Base-by-base conservation (phyloP, 2,797 vertebrate genomes). In the Pipistrellus pygmaeus region DNA sequence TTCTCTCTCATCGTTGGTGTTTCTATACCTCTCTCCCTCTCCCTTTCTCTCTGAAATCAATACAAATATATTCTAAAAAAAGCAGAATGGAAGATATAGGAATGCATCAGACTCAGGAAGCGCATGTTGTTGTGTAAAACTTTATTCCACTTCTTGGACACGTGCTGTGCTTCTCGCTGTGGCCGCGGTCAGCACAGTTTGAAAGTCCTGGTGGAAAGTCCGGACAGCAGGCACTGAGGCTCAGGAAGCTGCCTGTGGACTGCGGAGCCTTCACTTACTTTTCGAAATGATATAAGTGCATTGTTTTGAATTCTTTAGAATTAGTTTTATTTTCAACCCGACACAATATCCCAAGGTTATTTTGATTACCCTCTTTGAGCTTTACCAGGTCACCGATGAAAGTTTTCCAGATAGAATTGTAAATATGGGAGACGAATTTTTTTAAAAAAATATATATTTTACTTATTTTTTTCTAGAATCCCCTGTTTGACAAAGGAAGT, bases 291-390 rank as follows among this genome's bases (percentile, higher is more conserved):
- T 55, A n/a, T 46, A 72, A 71, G 51, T 46, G 10, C 27, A 20
- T 91, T 82, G 68, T 85, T 94, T 38, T 18, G 25, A 91, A 60
- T 85, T 94, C 51, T 71, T 95, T 84, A 38, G 68, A 76, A 88
- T 88, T 87, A 85, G 91, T 71, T 96, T 87, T 51, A 64, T 76
- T 88, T 55, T 48, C 60, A 80, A 14, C 38, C 46, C 6, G 38
- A 51, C 51, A 73, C 55, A 35, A 18, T 73, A 21, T 62, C 71
- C 71, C 21, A 32, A 91, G 84, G 71, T 95, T 30, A 88, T 85
- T 91, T 72, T 71, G 53, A 66, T 73, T 11, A 68, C 66, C 51
- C 60, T 91, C 51, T 90, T 85, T 93, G 81, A 82, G 60, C 51
- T 76, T 91, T 80, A 38, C 60, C 55, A 6, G 77, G 41, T 90